Evolutionary conservation across 2,888 invertebrate genomes (phyloP), one percentile per base, ranked within the genome.

Genomic region (Orthosia gracilis): DNA sequence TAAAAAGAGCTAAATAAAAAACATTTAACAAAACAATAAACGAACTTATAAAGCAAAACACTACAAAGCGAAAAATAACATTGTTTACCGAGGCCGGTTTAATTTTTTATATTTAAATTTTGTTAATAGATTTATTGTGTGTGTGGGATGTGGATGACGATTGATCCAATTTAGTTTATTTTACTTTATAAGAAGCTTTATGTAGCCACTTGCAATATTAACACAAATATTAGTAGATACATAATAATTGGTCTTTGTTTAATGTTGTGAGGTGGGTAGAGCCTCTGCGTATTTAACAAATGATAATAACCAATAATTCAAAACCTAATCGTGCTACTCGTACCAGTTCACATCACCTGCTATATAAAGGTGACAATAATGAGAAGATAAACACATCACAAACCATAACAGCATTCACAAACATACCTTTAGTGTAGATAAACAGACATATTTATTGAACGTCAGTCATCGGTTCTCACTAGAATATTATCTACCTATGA

Each of bases 401-500:
- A 15, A 49, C 45, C 50, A 31, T 26, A 69, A 69, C 45, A 23
- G 31, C 17, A 49, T 11, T 18, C 54, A 62, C 59, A 64, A 50
- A 73, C 59, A 64, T 71, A 55, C 17, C 23, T 40, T 74, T 45
- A 21, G 67, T 64, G 61, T 9, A 5, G 21, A 61, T 47, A 50
- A 54, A 59, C 68, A 54, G 64, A 68, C 65, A 59, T 77, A 63
- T 80, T 80, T 78, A 76, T 78, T 68, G 40, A 54, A 70, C 57
- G 47, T 70, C 70, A 55, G n/a, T 76, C 59, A 12, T 55, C 55
- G 17, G 23, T 68, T 64, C 9, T 26, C 47, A 65, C 49, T 69
- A 18, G 50, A 69, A 68, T 49, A 73, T 71, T 71, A 77, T 63
- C 59, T 66, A 61, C 62, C 52, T 31, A 18, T 55, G 80, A 85